Conservation (phyloP, 2,888 invertebrate genomes). For the Tiphia femorata region DNA sequence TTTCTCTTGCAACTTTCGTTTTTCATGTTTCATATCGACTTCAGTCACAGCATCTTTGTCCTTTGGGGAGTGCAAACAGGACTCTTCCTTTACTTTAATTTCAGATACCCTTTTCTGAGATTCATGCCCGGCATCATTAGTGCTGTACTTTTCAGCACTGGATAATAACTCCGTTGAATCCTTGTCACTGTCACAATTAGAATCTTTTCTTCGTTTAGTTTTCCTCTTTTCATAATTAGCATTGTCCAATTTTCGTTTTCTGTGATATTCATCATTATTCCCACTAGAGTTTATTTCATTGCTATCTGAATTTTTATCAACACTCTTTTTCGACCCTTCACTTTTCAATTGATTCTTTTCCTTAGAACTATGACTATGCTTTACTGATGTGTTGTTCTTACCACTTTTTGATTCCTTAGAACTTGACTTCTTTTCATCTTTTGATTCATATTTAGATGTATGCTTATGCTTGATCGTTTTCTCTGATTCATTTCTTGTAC, state of each 20-base stretch:
- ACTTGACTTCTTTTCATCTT: slow-evolving; percentile 40
- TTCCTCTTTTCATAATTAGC: slow-evolving; percentile 28
- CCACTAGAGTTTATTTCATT: slow-evolving; percentile 19
- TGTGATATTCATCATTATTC: slow-evolving; percentile 33
- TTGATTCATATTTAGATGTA: slow-evolving; percentile 37
- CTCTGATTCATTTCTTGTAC: slow-evolving; percentile 29
- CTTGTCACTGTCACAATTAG: slow-evolving; percentile 39
- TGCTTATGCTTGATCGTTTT: slow-evolving; percentile 40
- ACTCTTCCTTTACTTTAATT: slow-evolving; percentile 11
- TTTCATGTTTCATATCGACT: slow-evolving; percentile 37
- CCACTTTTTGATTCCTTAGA: slow-evolving; percentile 24
- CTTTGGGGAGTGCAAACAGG: not conserved
- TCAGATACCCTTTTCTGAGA: slow-evolving; percentile 31
- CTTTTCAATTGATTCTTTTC: slow-evolving; percentile 27
- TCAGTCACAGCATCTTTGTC: slow-evolving; percentile 22
- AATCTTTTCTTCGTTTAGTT: slow-evolving; percentile 43
- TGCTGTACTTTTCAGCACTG: slow-evolving; percentile 24
- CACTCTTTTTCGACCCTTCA: slow-evolving; percentile 39
- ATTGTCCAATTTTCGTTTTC: slow-evolving; percentile 47
- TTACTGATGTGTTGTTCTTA: slow-evolving; percentile 23
- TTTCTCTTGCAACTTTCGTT: slow-evolving; percentile 34
- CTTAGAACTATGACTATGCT: slow-evolving; percentile 34
- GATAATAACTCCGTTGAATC: slow-evolving; percentile 18
- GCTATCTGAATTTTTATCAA: slow-evolving; percentile 32
- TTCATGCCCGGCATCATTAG: slow-evolving; percentile 12